Evolutionary conservation across 2,797 vertebrate genomes (phyloP), one percentile per base, ranked within the genome.

Genomic region (Macrochelys suwanniensis): DNA sequence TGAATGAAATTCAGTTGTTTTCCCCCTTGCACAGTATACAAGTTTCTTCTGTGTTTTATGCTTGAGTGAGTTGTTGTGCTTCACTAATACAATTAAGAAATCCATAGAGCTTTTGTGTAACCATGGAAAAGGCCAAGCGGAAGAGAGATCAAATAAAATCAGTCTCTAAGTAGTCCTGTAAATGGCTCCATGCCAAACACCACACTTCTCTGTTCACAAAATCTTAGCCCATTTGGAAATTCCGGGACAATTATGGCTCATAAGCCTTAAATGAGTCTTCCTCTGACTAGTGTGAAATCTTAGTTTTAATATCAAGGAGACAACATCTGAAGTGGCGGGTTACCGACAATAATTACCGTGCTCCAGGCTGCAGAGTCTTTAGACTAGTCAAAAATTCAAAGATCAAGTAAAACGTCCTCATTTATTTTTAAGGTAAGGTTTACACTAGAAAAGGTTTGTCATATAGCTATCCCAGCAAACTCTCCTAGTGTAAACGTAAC

Each of bases 51-150:
- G 91, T 94, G 86, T 89, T 92, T 94, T 82, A 92, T 89, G 54
- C 82, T 95, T 57, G 83, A 87, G 90, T 89, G 85, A 96, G 88
- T 90, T 94, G 56, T 93, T 94, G 90, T 91, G 90, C 95, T 94
- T 92, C 82, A 74, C 89, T 95, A 91, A 94, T 92, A 92, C 82
- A 91, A 74, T 88, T 21, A 85, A 92, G 93, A 93, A 93, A 84
- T 79, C 0, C 1, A 31, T 82, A 76, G 90, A 80, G 74, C 26
- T 95, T 92, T 86, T 95, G 54, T 91, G 93, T 97, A 97, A 95
- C 94, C 88, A 84, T 94, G 88, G 92, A 94, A 93, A 61, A 92
- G 89, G 90, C 53, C 0, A 4, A 90, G 6, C 49, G 53, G 87
- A 86, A 88, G 80, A 90, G 45, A 88, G 91, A 81, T 2, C 50